Conservation (phyloP, 2,113 vertebrate species). For the Crotalus tigris region DNA sequence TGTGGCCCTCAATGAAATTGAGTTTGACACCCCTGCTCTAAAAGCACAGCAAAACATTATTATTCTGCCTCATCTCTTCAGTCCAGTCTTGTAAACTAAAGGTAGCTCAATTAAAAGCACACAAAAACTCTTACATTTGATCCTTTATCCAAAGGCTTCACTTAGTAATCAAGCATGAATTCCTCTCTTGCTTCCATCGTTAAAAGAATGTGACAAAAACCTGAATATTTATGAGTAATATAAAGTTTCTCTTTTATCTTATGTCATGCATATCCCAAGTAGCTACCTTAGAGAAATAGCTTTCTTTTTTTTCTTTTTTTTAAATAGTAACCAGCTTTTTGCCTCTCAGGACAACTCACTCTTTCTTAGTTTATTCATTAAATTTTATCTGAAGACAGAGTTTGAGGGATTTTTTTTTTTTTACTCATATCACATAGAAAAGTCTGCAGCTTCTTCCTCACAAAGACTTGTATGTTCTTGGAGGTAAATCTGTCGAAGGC, state of each 20-base stretch:
- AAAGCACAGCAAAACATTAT: background rate
- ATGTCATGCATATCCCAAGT: background rate
- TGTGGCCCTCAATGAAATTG: no score
- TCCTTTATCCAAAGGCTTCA: background rate
- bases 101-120: background rate
- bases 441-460: background rate
- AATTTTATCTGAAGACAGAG: background rate
- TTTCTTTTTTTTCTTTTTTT: background rate
- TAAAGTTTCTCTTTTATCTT: background rate
- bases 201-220: background rate
- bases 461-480: background rate
- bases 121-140: background rate
- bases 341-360: background rate
- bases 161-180: background rate
- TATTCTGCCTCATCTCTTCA: background rate
- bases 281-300: background rate
- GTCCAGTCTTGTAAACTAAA: background rate
- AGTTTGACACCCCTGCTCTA: background rate
- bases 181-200: background rate
- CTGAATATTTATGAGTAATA: background rate
- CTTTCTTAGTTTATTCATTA: background rate
- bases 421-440: background rate
- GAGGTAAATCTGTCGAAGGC: background rate
- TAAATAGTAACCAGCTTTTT: background rate
- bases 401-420: background rate